Base-by-base conservation (phyloP, 2,113 vertebrate species). In the Elanus axillaris region DNA sequence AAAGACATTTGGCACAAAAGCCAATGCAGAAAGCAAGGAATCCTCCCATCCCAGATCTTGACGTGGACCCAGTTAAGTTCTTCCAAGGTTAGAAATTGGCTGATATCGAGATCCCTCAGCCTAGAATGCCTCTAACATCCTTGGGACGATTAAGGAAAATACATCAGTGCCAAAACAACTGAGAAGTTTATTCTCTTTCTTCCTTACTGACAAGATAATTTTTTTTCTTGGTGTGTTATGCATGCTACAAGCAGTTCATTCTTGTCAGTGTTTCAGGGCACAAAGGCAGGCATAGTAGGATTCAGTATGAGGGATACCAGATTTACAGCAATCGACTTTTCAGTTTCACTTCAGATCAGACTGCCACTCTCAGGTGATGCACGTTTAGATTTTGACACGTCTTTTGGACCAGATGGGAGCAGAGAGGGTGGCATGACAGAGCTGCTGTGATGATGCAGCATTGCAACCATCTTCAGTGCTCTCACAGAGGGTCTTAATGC, bases 1-100 rank as follows among this genome's bases (percentile, higher is more conserved):
- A 79, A 93, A 88, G 66, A 59, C 59, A 66, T 17, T 32, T 73
- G 82, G 86, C 85, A 92, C 55, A 94, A 95, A 94, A 90, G 88
- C 6, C 68, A 81, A n/a, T 29, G 67, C 85, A 93, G 59, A 92
- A 66, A 92, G 63, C n/a, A 50, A 63, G 72, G 88, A 84, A 59
- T 59, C 14, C 21, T 93, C 32, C 68, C 66, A 60, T 6, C 16
- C 59, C 43, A 45, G 48, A 52, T 72, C 76, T 21, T 64, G 71
- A 71, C 0, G 4, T 22, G 47, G 83, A 75, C 43, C 42, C 50
- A 48, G 32, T 53, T 78, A 47, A 84, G 79, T 4, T 68, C 52
- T 47, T 88, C 34, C 91, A 80, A 42, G 62, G 77, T 50, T 9
- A 59, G 19, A 88, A 48, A 59, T 3, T 60, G 76, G 47, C 52